Conservation (phyloP, 2,888 invertebrate species). For the Lycocerus yunnanus region DNA sequence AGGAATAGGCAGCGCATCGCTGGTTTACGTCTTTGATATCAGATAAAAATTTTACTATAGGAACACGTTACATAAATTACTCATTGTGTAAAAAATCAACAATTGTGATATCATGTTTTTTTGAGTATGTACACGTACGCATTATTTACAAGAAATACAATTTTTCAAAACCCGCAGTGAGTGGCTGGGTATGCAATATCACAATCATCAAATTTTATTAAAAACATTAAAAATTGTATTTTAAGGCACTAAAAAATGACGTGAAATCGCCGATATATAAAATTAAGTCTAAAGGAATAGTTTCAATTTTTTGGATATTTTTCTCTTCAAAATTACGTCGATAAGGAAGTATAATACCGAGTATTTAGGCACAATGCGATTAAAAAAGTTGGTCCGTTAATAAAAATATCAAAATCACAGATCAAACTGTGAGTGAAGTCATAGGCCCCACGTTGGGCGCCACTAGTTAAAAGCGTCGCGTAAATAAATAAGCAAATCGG, state of each 20-base stretch:
- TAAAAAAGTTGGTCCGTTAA: background rate
- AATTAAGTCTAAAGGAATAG: background rate
- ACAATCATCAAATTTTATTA: background rate
- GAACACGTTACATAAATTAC: background rate
- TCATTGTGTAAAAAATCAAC: background rate
- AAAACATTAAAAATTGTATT: background rate
- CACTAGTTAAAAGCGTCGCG: background rate
- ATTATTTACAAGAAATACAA: background rate
- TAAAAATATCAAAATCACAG: background rate
- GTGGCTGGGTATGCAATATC: background rate
- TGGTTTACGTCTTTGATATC: background rate
- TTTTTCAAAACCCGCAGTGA: background rate
- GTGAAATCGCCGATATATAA: background rate
- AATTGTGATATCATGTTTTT: slow-evolving; percentile 1
- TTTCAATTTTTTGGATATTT: background rate
- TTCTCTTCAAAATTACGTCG: background rate
- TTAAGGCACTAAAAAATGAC: background rate
- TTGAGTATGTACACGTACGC: background rate
- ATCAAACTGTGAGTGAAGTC: background rate
- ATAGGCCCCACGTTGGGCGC: background rate
- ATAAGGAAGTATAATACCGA: background rate
- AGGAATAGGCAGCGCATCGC: background rate
- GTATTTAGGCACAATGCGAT: background rate
- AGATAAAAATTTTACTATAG: background rate
- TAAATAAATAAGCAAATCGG: background rate